Conservation (phyloP, 2,797 vertebrate genomes). For the Agapornis canus region DNA sequence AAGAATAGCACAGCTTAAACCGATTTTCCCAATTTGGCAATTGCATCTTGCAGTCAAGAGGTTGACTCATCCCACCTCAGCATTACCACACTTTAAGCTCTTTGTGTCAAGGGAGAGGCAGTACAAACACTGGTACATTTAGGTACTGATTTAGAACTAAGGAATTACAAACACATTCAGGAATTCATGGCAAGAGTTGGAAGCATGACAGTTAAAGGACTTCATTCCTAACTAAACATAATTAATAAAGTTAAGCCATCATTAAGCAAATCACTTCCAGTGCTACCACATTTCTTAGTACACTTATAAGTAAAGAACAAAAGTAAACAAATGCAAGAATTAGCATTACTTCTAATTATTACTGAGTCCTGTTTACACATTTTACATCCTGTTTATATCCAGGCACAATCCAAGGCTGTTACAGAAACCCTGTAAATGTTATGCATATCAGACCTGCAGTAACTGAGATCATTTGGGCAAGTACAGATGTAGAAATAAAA, state of each 20-base stretch:
- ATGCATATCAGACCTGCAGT: not conserved
- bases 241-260: not conserved
- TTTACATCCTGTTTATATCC: not conserved
- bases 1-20: slow-evolving; percentile 5
- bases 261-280: not conserved
- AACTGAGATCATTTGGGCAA: not conserved
- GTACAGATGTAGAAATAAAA: not conserved
- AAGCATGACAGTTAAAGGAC: not conserved
- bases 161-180: not conserved
- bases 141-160: not conserved
- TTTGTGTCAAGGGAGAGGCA: not conserved
- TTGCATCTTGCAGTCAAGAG: not conserved
- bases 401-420: not conserved
- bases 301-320: not conserved
- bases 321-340: not conserved
- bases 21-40: slow-evolving; percentile 4
- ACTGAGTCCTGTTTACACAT: not conserved
- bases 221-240: not conserved
- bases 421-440: not conserved
- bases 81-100: not conserved
- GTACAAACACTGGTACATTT: not conserved
- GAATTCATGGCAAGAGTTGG: not conserved
- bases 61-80: not conserved
- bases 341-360: not conserved
- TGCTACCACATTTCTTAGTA: not conserved